Percentiles rank a stretch among this genome's conserved stretches.
These are phyloP conservation scores for Harpegnathos saltator DNA, from an alignment of 1,140 invertebrate genomes.

Conservation along the genomic window DNA sequence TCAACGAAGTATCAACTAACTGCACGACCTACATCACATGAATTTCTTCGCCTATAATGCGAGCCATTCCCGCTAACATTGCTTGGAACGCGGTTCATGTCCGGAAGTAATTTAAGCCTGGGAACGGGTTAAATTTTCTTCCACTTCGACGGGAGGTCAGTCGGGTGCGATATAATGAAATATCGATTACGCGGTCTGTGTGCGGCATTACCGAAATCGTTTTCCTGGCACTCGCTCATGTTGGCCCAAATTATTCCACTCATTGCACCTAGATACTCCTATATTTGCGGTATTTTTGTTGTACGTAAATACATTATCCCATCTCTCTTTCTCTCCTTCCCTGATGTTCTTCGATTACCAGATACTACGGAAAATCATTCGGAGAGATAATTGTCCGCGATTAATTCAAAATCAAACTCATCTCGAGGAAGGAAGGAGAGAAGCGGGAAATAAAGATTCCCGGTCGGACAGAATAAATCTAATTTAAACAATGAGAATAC, in stretches of 20 bases:
- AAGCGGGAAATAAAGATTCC: too few relatives aligned
- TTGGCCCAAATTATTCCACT: constrained; percentile 50
- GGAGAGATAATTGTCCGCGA: too few relatives aligned
- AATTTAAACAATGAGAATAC: too few relatives aligned
- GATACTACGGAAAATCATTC: too few relatives aligned
- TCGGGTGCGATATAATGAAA: constrained; percentile 61
- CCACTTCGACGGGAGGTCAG: constrained; percentile 59
- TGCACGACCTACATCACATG: constrained; percentile 20
- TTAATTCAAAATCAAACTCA: too few relatives aligned
- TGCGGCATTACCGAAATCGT: constrained; percentile 59
- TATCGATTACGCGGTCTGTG: constrained; percentile 57
- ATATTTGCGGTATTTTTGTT: constrained; percentile 17
- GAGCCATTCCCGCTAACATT: constrained; percentile 20
- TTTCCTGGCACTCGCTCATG: constrained; percentile 53
- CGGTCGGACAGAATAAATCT: too few relatives aligned
- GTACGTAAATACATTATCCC: background rate
- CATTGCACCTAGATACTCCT: constrained; percentile 21
- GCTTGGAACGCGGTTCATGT: constrained; percentile 50
- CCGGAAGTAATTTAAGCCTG: constrained; percentile 58
- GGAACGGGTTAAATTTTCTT: constrained; percentile 59
- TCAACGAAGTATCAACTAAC: background rate
- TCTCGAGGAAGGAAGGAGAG: too few relatives aligned
- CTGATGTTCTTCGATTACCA: background rate
- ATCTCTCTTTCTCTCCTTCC: background rate
- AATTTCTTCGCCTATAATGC: constrained; percentile 31